Base-by-base conservation (phyloP, 92 coral and sea anemone species). In the Porites evermanni region DNA sequence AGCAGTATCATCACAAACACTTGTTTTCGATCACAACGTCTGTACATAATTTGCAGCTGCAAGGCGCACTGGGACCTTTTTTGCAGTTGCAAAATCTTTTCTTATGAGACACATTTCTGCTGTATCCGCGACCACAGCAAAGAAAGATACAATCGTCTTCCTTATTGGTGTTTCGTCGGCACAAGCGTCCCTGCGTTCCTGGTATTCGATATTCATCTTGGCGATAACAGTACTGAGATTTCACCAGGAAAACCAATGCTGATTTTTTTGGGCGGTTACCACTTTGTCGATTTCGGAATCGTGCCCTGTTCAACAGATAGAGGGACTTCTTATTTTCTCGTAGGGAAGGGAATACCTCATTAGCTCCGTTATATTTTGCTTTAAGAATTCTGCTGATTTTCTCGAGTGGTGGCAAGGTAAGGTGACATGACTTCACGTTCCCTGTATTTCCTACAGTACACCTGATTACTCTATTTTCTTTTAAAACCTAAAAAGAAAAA, bases 91-190 rank as follows among this genome's bases (percentile, higher is more conserved):
- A 89, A 1, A 79, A 61, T 64, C 85, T 70, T n/a, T 84, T 75
- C 79, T 84, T 54, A 63, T 16, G 13, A 17, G 21, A 18, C 59
- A 75, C 79, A 18, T 56, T 23, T 59, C 79, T 72, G 13, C 80
- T 75, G 77, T 86, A 80, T 18, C 93, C 93, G 3, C 81, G 87
- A 58, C 93, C 93, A 26, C 93, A 90, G 21, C 93, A 90, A 82
- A 90, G 44, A 32, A 59, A 38, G 23, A 50, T 53, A 65, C 93
- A 90, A 59, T 87, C 88, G 53, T 80, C 85, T 63, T 56, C 87
- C 44, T 75, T 67, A 19, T 58, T 56, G 13, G 90, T 52, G 72
- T 85, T 75, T 69, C 78, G 67, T 16, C 63, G 84, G 61, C 93
- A 90, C 64, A 54, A 71, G 75, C 93, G 88, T 26, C 90, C 93